These are phyloP conservation scores for Diloba caeruleocephala DNA, from an alignment of 2,888 invertebrate species.

Conservation along the genomic window DNA sequence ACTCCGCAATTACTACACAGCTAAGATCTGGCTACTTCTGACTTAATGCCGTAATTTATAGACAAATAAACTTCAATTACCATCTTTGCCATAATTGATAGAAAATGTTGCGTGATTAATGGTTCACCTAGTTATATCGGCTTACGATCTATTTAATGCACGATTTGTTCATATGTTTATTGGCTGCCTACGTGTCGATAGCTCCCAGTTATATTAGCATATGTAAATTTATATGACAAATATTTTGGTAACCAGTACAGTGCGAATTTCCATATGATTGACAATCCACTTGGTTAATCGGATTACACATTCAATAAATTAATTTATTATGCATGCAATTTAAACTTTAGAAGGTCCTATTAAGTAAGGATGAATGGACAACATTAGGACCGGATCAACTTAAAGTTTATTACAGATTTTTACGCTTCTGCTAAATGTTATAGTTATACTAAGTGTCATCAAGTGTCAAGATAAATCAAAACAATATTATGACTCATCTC, in stretches of 20 bases:
- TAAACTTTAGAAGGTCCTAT: slow-evolving; percentile 9
- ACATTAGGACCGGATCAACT: slow-evolving; percentile 8
- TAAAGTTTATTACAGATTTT: slow-evolving; percentile 3
- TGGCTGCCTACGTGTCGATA: slow-evolving; percentile 3
- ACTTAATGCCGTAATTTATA: slow-evolving; percentile 63
- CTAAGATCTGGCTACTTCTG: slow-evolving; percentile 54
- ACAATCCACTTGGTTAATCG: slow-evolving; percentile 30
- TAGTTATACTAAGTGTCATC: no score
- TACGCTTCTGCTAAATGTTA: no score
- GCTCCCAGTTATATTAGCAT: slow-evolving; percentile 28
- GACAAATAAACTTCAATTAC: slow-evolving; percentile 57
- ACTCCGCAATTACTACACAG: slow-evolving; percentile 68
- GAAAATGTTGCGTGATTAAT: slow-evolving; percentile 14
- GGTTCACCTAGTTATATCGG: slow-evolving; percentile 7
- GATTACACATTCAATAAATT: slow-evolving; percentile 40
- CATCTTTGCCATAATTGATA: slow-evolving; percentile 17
- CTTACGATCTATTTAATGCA: slow-evolving; percentile 8
- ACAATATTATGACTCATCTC: no score
- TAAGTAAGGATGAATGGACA: slow-evolving; percentile 6
- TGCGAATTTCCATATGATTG: slow-evolving; percentile 35
- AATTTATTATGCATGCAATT: slow-evolving; percentile 39
- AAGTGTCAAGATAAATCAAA: no score
- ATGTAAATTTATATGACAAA: slow-evolving; percentile 32
- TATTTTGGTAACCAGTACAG: slow-evolving; percentile 20
- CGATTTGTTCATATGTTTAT: slow-evolving; percentile 20